Evolutionary conservation across 2,888 invertebrate species (phyloP), one percentile per base, ranked within the genome.

Genomic region (Harmothoe impar): DNA sequence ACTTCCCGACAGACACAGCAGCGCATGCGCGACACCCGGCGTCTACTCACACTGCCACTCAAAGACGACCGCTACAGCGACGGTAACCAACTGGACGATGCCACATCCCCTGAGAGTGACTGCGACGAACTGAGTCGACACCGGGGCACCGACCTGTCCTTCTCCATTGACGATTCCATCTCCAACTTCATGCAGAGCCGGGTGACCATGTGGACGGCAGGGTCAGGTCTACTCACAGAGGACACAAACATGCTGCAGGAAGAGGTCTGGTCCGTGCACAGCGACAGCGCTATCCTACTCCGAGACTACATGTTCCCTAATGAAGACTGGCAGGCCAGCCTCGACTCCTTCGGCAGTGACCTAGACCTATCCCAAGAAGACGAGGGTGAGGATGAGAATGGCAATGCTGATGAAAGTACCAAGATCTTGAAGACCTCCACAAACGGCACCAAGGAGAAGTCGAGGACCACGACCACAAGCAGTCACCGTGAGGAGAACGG

Each of bases 91-190:
- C 20, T 17, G 17, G 81, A 43, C 10, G 33, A 33, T 17, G 35
- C 81, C 5, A 33, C 43, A 12, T 81, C 81, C 35, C 81, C 33
- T 12, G 81, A 81, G 20, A 81, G 81, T 35, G 81, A 81, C 35
- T 81, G 81, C n/a, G 43, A 81, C 43, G 81, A 81, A 43, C 81
- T 81, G 81, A 81, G n/a, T 35, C 81, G 81, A n/a, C 81, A 81
- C 5, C 43, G 81, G 0, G 81, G 35, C 0, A 35, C 81, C 20
- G 81, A 81, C 81, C 81, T 81, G 23, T 35, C 35, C 81, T 81
- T 81, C 81, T 81, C 81, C 81, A 81, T 81, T 35, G 81, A 81
- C n/a, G 81, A 81, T 35, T 81, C 81, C 35, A 33, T 81, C 35
- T 81, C 81, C 33, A 81, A 81, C 81, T 81, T 81, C 43, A 81